Evolutionary conservation across 2,113 vertebrate genomes (phyloP).

Genomic region (Chascanopsetta lugubris): DNA sequence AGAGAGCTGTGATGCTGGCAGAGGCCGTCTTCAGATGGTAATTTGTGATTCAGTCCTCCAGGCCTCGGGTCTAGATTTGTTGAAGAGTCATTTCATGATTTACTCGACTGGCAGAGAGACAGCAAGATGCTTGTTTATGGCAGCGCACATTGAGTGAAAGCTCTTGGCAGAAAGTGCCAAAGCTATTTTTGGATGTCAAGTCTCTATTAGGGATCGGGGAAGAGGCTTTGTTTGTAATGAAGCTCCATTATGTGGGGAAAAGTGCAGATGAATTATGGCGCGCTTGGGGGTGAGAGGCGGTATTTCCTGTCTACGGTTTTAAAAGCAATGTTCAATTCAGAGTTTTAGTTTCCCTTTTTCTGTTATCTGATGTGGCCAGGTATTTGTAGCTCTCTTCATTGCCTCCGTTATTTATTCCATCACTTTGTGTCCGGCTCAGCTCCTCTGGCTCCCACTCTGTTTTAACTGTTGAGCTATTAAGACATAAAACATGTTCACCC

Average conservation of each 20-base stretch:
- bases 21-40: slow-evolving; percentile 18
- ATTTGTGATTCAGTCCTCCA: slow-evolving; percentile 47
- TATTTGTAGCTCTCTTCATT: slow-evolving; percentile 10
- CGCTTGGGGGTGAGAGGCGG: neutral
- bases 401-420: slow-evolving; percentile 39
- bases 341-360: too few species aligned
- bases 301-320: neutral
- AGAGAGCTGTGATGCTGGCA: slow-evolving; percentile 41
- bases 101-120: slow-evolving; percentile 47
- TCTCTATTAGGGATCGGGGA: slow-evolving; percentile 48
- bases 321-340: neutral
- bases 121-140: slow-evolving; percentile 58
- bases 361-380: neutral
- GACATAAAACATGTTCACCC: slow-evolving; percentile 47
- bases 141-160: slow-evolving; percentile 43
- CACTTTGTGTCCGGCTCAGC: slow-evolving; percentile 30
- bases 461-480: slow-evolving; percentile 18
- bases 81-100: slow-evolving; percentile 59
- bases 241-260: slow-evolving; percentile 31
- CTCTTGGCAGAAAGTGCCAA: slow-evolving; percentile 53
- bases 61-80: slow-evolving; percentile 51
- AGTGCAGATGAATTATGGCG: neutral
- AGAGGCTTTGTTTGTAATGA: slow-evolving; percentile 45
- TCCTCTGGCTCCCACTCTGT: slow-evolving; percentile 7
- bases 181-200: slow-evolving; percentile 65